Percentiles rank a stretch among this genome's conserved stretches.
phyloP scores from a whole-genome alignment of 2,113 vertebrate species.

The Ptilonorhynchus violaceus region DNA sequence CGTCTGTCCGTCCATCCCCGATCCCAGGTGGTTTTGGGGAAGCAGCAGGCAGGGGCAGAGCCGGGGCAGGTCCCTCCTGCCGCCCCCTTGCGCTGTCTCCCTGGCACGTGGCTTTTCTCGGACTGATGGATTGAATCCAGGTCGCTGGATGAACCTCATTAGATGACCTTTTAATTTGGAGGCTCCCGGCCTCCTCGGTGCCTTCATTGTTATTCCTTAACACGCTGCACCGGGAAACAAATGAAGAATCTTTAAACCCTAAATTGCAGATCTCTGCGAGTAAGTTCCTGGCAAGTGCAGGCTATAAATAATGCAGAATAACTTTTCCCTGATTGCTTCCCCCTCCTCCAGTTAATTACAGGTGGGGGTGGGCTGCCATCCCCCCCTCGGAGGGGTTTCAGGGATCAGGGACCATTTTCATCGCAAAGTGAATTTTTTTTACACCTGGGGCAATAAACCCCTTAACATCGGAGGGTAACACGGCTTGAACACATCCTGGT shows the following conservation, averaged over 20 bases:
- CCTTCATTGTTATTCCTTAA: constrained; percentile 57
- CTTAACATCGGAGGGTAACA: no score
- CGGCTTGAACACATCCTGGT: not conserved
- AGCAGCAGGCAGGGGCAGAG: accelerated
- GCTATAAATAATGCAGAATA: constrained; percentile 62
- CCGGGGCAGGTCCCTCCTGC: not conserved
- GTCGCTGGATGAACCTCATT: not conserved
- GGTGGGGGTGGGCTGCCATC: not conserved
- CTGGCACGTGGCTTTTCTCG: accelerated
- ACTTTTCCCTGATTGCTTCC: constrained; percentile 63
- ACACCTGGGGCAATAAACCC: not conserved
- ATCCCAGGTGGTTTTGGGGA: not conserved
- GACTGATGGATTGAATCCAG: not conserved
- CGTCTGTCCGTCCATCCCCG: accelerated
- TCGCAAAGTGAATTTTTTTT: not conserved
- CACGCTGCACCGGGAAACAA: constrained; percentile 13
- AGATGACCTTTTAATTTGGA: constrained; percentile 12
- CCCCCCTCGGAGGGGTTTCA: not conserved
- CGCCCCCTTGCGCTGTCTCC: accelerated
- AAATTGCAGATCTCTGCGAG: constrained; percentile 55
- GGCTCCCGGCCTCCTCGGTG: not conserved
- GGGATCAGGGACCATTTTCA: not conserved
- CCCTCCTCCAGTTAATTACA: constrained; percentile 16
- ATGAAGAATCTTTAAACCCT: constrained; percentile 58
- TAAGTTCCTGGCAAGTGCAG: constrained; percentile 56